Evolutionary conservation across 2,888 invertebrate species (phyloP).

Genomic region (Melipona beecheii): DNA sequence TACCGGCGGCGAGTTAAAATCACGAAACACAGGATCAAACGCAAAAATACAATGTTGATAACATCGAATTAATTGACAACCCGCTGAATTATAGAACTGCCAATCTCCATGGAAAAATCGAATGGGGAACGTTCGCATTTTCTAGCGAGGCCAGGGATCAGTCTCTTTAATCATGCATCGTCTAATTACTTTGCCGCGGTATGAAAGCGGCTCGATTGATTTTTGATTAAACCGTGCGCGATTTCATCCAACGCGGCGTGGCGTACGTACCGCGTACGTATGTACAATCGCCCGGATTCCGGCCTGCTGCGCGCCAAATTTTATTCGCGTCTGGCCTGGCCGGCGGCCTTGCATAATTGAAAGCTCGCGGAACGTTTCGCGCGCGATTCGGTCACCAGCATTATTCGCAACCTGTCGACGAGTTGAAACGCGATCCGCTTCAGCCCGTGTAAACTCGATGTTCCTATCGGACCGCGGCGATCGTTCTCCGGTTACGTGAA

Average conservation of each 20-base stretch:
- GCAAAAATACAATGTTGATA: background rate
- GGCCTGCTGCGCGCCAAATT: conserved; percentile 11
- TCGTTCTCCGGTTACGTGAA: conserved; percentile 64
- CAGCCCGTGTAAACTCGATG: conserved; percentile 62
- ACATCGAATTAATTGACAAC: background rate
- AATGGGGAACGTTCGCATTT: background rate
- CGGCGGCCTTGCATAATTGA: conserved; percentile 45
- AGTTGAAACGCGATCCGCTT: conserved; percentile 60
- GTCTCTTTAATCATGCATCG: conserved; percentile 30
- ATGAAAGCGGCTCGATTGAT: conserved; percentile 36
- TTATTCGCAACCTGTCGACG: conserved; percentile 47
- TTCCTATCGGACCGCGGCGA: conserved; percentile 47
- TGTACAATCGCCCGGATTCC: conserved; percentile 10
- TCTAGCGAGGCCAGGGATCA: background rate
- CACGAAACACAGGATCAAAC: background rate
- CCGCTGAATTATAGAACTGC: background rate
- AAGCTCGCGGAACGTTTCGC: conserved; percentile 30
- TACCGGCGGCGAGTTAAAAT: background rate
- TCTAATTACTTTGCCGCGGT: conserved; percentile 37
- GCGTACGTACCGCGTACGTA: background rate
- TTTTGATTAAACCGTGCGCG: conserved; percentile 37
- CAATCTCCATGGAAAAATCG: background rate
- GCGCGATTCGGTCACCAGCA: conserved; percentile 31
- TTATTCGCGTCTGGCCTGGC: conserved; percentile 13
- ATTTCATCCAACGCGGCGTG: conserved; percentile 6